A percentile compares a stretch with the other conserved stretches of the same genome.
These are phyloP conservation scores for Drosophila yakuba DNA, from an alignment of 1,140 invertebrate genomes.

Conservation along the genomic window DNA sequence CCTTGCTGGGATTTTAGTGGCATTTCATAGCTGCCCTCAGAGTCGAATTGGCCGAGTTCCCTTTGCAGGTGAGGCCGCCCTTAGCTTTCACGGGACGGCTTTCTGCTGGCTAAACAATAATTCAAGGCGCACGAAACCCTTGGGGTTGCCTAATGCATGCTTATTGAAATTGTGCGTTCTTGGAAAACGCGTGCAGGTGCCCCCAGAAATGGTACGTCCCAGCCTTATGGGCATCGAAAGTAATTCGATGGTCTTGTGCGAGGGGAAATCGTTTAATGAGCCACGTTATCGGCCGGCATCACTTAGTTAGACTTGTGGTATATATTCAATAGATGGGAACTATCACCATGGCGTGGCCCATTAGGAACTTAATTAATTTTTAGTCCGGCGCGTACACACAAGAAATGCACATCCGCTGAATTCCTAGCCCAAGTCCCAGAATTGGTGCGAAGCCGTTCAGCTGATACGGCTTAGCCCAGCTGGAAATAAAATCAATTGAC, in stretches of 20 bases:
- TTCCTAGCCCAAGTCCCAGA: too few relatives aligned
- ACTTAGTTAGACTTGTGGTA: slow-evolving; percentile 6
- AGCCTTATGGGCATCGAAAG: slow-evolving; percentile 33
- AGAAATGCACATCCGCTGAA: neutral
- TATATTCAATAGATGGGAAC: slow-evolving; percentile 20
- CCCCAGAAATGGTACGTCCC: slow-evolving; percentile 42
- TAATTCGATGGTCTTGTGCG: slow-evolving; percentile 62
- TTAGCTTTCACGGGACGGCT: neutral
- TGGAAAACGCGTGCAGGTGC: slow-evolving; percentile 57
- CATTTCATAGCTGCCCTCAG: slow-evolving; percentile 59
- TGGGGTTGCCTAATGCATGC: slow-evolving; percentile 57
- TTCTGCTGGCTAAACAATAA: slow-evolving; percentile 42
- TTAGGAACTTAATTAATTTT: slow-evolving; percentile 8
- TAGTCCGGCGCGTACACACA: neutral
- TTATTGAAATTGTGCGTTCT: slow-evolving; percentile 76
- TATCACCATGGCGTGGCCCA: neutral
- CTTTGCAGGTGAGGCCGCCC: too few relatives aligned
- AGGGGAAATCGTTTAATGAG: slow-evolving; percentile 57
- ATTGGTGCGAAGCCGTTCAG: neutral
- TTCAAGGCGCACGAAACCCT: slow-evolving; percentile 52
- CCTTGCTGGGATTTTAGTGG: slow-evolving; percentile 59
- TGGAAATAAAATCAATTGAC: slow-evolving; percentile 73
- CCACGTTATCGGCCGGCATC: slow-evolving; percentile 25
- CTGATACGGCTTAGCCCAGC: neutral
- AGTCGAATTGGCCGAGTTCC: slow-evolving; percentile 5